phyloP scores from a whole-genome alignment of 2,888 invertebrate species.

The Eilema sororculum region DNA sequence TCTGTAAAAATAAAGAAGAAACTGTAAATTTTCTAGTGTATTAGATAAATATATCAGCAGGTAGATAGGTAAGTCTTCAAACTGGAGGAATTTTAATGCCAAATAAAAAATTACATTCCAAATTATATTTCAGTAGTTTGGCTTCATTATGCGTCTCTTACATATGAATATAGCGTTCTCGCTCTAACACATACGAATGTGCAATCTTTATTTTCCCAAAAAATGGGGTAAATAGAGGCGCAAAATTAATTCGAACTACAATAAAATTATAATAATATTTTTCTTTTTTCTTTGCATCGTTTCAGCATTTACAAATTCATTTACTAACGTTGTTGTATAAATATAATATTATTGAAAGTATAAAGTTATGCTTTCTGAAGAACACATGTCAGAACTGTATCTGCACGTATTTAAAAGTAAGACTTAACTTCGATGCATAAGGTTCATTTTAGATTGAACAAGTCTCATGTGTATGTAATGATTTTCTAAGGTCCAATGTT shows the following conservation, averaged over 20 bases:
- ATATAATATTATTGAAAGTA: conserved; percentile 24
- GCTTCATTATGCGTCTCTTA: conserved; percentile 9
- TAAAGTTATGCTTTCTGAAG: conserved; percentile 10
- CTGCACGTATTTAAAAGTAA: conserved; percentile 33
- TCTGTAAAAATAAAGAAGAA: conserved; percentile 18
- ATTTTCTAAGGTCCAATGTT: conserved; percentile 36
- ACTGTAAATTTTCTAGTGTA: conserved; percentile 33
- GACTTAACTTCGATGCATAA: conserved; percentile 37
- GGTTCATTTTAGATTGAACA: conserved; percentile 43
- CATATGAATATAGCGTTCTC: neutral
- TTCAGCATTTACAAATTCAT: conserved; percentile 35
- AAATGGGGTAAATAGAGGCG: neutral
- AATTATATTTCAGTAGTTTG: conserved; percentile 38
- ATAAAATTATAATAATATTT: conserved; percentile 10
- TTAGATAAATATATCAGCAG: conserved; percentile 31
- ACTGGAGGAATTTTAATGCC: conserved; percentile 45
- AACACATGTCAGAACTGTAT: conserved; percentile 11
- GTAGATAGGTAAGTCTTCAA: conserved; percentile 37
- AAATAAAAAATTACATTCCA: conserved; percentile 49
- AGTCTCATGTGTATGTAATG: conserved; percentile 31
- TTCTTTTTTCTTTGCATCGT: conserved; percentile 8
- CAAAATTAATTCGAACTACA: conserved; percentile 9
- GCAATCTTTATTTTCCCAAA: neutral
- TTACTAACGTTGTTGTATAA: conserved; percentile 44
- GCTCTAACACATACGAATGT: neutral